Conservation (phyloP, 2,113 vertebrate genomes). For the Notothenia rossii region DNA sequence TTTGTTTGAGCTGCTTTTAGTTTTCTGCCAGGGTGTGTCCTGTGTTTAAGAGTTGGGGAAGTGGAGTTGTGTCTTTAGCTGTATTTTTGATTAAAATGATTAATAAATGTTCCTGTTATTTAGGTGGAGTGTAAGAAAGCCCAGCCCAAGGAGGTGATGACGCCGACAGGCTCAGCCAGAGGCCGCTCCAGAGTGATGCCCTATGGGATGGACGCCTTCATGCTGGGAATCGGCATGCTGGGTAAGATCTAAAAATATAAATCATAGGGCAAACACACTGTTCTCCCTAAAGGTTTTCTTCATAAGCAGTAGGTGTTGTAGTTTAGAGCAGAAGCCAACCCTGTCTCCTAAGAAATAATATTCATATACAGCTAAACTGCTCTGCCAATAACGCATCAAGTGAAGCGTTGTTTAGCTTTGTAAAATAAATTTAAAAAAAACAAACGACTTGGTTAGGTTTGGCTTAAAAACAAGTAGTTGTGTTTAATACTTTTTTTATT, state of each 20-base stretch:
- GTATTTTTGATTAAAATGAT: neutral
- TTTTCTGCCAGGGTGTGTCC: neutral
- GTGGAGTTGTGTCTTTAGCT: neutral
- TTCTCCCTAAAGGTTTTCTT: neutral
- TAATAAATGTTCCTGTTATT: slow-evolving; percentile 21
- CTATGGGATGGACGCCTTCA: slow-evolving; percentile 99
- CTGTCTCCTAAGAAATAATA: no score
- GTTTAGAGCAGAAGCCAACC: neutral
- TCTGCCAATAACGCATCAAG: no score
- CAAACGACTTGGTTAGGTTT: no score
- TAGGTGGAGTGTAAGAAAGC: slow-evolving; percentile 99
- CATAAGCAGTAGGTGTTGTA: neutral
- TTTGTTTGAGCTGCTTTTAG: neutral
- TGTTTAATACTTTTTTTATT: no score
- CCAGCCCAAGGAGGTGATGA: slow-evolving; percentile 99
- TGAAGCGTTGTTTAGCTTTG: no score
- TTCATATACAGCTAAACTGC: no score
- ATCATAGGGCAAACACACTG: neutral
- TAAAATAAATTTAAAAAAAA: no score
- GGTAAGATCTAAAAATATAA: slow-evolving; percentile 82
- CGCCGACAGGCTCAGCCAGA: slow-evolving; percentile 93
- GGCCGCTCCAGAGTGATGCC: slow-evolving; percentile 98
- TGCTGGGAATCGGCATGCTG: slow-evolving; percentile 99
- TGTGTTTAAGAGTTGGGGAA: neutral
- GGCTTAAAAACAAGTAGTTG: no score